Evolutionary conservation across 2,888 invertebrate genomes (phyloP), one percentile per base, ranked within the genome.

Genomic region (Brenthis hecate): DNA sequence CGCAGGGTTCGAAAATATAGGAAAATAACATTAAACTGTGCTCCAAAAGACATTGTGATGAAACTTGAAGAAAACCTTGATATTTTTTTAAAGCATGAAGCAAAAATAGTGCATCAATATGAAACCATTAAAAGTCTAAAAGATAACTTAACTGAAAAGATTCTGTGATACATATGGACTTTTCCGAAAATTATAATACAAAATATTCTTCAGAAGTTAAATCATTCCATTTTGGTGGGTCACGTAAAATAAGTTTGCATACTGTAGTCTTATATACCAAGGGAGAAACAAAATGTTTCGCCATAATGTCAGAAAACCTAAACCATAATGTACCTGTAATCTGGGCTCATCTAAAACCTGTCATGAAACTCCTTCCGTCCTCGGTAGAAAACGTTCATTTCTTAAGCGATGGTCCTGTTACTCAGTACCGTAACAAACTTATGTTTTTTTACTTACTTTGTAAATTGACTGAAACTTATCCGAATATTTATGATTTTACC

Each of bases 371-470:
- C 23, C n/a, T 51, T 50, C 69, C 73, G 36, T 64, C 56, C 36
- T 58, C 65, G 57, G 66, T 72, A 66, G 64, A 72, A 70, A 72
- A 70, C 68, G 56, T 77, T 50, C 71, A 77, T 73, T 73, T 76
- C 54, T 60, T 75, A 56, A 73, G 72, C 64, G 73, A 75, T 69
- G 74, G 74, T 19, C 76, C 74, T 57, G 71, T 69, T 57, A 75
- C 74, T 23, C 76, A 76, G 68, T 77, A 77, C 61, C 68, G 74
- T 48, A 76, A 78, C 57, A 76, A 76, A 73, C 60, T 64, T 43
- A 75, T 73, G 72, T 77, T 76, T 74, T 69, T 6, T 36, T 36
- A 64, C 56, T 69, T 68, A 58, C 32, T 32, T 13, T 56, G 32
- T 13, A 32, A 32, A 32, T 13, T 32, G 32, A 56, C 56, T 13